Conservation (phyloP, 2,113 vertebrate genomes). For the Esox niger region DNA sequence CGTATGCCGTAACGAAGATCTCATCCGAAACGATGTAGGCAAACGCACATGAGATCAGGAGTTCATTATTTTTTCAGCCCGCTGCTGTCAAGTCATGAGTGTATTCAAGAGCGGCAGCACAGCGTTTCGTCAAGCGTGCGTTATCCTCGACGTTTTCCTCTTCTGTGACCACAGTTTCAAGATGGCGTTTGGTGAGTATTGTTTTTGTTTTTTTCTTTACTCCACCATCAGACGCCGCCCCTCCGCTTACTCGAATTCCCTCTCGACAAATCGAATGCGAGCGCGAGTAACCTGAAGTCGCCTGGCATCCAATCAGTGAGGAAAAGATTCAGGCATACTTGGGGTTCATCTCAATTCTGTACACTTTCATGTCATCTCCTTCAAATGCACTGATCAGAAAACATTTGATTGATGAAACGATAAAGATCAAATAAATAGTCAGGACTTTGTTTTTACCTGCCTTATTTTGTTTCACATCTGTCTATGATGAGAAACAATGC, state of each 20-base stretch:
- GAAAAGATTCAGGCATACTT: neutral
- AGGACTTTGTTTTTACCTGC: too few species aligned
- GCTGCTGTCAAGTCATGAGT: constrained; percentile 25
- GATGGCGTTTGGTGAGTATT: constrained; percentile 82
- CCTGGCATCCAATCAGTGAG: neutral
- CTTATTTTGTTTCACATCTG: too few species aligned
- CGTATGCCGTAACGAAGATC: neutral
- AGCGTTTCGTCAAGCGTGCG: constrained; percentile 35
- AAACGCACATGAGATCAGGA: neutral
- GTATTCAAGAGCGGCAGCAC: neutral
- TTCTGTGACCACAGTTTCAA: constrained; percentile 71
- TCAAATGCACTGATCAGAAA: too few species aligned
- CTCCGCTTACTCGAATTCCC: neutral
- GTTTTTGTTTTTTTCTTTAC: constrained; percentile 76
- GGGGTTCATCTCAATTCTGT: too few species aligned
- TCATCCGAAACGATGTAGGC: neutral
- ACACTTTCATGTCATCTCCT: too few species aligned
- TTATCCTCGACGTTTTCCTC: constrained; percentile 13
- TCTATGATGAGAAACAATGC: too few species aligned
- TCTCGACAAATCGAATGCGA: neutral
- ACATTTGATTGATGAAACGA: too few species aligned
- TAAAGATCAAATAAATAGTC: too few species aligned
- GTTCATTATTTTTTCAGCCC: constrained; percentile 34
- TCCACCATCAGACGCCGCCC: neutral
- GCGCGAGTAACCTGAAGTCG: neutral